Evolutionary conservation across 2,797 vertebrate species (phyloP), one percentile per base, ranked within the genome.

Genomic region (Bradypodion ventrale): DNA sequence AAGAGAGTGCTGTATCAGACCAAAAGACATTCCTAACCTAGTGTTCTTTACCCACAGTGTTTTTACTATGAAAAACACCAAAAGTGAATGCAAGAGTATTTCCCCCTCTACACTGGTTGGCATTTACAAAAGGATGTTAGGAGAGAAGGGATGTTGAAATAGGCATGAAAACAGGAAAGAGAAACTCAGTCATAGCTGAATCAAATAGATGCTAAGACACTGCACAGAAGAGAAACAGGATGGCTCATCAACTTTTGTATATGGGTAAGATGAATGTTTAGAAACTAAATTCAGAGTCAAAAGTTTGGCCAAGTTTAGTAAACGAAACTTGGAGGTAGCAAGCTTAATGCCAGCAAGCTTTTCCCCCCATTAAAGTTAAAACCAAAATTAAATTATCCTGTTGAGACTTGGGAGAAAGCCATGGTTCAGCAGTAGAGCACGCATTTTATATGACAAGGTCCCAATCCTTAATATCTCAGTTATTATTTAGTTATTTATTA

Each of bases 341-440:
- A 37, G 37, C 52, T 79, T 66, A 66, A 74, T 69, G 49, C 73
- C 73, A 85, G 52, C 73, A 32, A 85, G 78, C 63, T 76, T 85
- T 69, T 29, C 46, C 80, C 6, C 85, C 74, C 62, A 81, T 23
- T 78, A 69, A 40, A 76, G 73, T 56, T 69, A 23, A 68, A 81
- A 69, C 72, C 62, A 44, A 69, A 75, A 81, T 69, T 85, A 59
- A 81, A 76, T 75, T 81, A 81, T 60, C 29, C 52, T 69, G 49
- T 62, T 76, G 72, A 81, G 49, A 40, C 25, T 81, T 75, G 78
- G 40, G 49, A 8, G 44, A 40, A 75, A 49, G 49, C 63, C 63
- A 75, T n/a, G 27, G 10, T 52, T 62, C n/a, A 35, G 63, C 35
- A 27, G 21, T n/a, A 80, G 40, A 62, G 21, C 37, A 42, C 27